Evolutionary conservation across 1,140 invertebrate genomes (phyloP), one percentile per base, ranked within the genome.

Genomic region (Drosophila albomicans): DNA sequence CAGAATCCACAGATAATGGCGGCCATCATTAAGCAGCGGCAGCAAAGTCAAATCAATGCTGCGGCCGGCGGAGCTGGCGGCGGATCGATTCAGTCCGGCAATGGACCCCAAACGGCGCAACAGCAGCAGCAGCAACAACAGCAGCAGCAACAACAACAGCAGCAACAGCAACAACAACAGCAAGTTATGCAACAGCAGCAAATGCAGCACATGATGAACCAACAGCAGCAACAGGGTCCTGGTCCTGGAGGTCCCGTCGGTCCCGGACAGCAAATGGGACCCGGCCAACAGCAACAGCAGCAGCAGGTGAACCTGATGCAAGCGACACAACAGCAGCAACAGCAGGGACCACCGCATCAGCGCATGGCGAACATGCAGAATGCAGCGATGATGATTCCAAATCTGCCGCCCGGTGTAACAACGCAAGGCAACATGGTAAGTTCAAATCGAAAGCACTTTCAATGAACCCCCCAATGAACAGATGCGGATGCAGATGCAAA

Each of bases 1-100:
- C 96, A 96, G 51, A 98, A 99, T 94, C 98, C 98, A 49, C 97
- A 97, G 69, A 94, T 99, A 8, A 99, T 99, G 98, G 98, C 98
- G 62, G 97, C 98, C 54, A 98, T 99, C 91, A 98, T 99, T 61
- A 98, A 98, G 93, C 97, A 98, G 93, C 94, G 97, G 92, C 96
- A 97, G 93, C 91, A 93, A 58, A 92, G 92, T 68, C 90, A 93
- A 80, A 78, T 91, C 5, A 90, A 93, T 91, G 84, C 82, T 16
- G 73, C 73, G 32, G 84, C 81, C 51, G 78, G 91, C 73, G 85
- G 75, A 20, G 75, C 82, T 56, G 90, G 84, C 11, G 35, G 54
- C 20, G 54, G 54, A 20, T 38, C 86, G 16, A 58, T 78, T 7
- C 91, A 92, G 13, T 65, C 81, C 8, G 91, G 81, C 76, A 92